A percentile compares a stretch with the other conserved stretches of the same genome.
Evolutionary conservation across 2,888 invertebrate species (phyloP).

Genomic region (Anodontia alba): DNA sequence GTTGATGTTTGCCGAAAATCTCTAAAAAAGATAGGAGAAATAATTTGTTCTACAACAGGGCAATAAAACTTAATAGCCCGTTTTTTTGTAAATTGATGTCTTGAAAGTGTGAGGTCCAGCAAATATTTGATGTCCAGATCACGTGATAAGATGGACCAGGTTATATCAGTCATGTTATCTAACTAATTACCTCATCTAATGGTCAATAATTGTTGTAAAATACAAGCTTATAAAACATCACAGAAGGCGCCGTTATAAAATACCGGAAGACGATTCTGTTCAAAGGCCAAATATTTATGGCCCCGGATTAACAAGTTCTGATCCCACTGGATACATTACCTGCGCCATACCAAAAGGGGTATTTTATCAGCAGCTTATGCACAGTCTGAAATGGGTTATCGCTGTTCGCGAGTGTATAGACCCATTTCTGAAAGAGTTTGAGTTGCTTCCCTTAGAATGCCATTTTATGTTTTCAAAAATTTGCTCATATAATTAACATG

Average conservation of each 20-base stretch:
- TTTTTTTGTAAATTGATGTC: neutral
- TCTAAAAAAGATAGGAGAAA: neutral
- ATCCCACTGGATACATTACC: neutral
- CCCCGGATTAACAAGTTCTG: neutral
- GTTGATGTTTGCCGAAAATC: no score
- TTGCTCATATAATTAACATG: no score
- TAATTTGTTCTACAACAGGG: neutral
- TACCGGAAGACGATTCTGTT: neutral
- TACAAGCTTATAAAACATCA: slow-evolving; percentile 14
- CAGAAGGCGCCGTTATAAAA: slow-evolving; percentile 17
- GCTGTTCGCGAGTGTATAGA: no score
- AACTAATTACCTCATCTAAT: slow-evolving; percentile 12
- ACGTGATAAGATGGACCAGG: neutral
- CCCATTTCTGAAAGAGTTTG: no score
- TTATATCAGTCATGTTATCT: slow-evolving; percentile 2
- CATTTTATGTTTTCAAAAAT: no score
- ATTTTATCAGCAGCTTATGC: no score
- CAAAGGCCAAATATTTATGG: neutral
- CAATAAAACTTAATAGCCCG: slow-evolving; percentile 7
- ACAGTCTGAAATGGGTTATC: no score
- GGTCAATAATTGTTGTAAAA: neutral
- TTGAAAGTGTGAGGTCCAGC: neutral
- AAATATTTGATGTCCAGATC: neutral
- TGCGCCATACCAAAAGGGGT: no score
- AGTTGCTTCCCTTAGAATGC: no score